Percentiles rank a stretch among this genome's conserved stretches.
phyloP scores from a whole-genome alignment of 92 coral and sea anemone genomes.

The Muricea muricata region DNA sequence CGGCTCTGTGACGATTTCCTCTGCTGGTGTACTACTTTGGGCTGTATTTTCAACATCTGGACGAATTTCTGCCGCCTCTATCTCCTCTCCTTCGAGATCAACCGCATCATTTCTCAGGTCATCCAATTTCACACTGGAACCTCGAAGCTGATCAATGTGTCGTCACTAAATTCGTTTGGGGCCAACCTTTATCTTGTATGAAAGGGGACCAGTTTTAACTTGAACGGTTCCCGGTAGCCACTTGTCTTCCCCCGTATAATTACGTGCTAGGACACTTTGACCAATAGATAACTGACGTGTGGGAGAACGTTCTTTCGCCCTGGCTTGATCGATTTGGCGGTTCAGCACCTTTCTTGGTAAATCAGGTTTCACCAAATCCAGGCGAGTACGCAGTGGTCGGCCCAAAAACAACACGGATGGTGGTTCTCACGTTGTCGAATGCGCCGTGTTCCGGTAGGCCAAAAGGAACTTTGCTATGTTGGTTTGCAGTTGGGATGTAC shows the following conservation, averaged over 20 bases:
- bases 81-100: background rate
- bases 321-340: background rate
- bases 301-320: background rate
- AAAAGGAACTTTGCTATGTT: conserved; percentile 22
- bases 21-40: background rate
- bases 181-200: conserved; percentile 26
- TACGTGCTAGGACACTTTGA: conserved; percentile 4
- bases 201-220: conserved; percentile 48
- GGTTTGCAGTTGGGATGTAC: conserved; percentile 4
- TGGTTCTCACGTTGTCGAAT: conserved; percentile 31
- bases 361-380: conserved; percentile 49
- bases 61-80: too few relatives aligned
- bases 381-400: conserved; percentile 34
- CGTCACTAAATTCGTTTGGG: conserved; percentile 36
- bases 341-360: conserved; percentile 8
- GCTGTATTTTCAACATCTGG: background rate
- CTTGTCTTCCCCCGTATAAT: conserved; percentile 2
- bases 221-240: conserved; percentile 34
- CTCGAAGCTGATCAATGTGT: conserved; percentile 36
- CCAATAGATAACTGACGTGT: conserved; percentile 16
- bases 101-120: background rate
- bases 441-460: conserved; percentile 32
- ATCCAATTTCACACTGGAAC: background rate
- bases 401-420: conserved; percentile 20
- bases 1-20: background rate